Evolutionary conservation across 2,113 vertebrate genomes (phyloP), one percentile per base, ranked within the genome.

Genomic region (Meleagris gallopavo): DNA sequence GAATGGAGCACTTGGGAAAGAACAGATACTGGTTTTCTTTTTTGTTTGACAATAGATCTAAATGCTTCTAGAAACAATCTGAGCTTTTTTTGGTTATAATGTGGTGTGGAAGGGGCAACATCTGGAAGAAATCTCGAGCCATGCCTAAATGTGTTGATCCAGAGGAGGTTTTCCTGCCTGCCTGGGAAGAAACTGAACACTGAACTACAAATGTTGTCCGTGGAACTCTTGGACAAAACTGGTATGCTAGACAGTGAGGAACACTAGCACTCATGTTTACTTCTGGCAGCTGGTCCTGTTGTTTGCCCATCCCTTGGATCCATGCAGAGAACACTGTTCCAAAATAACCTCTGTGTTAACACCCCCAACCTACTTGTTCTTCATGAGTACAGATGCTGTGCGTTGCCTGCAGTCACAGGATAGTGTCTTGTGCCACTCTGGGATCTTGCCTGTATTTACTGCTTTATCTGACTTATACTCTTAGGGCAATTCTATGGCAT

Each of bases 221-320:
- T 41, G 45, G 72, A 66, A 41, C 11, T 38, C 13, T 4, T 8
- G 58, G n/a, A 46, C 29, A 50, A 22, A n/a, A 10, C 13, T 22
- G 81, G 46, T 22, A 13, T 6, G 3, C 17, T 21, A n/a, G 38
- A 54, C 24, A 78, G 19, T 7, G 64, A 72, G 29, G 32, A 76
- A 15, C 36, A 52, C 41, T 50, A n/a, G 70, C 55, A 43, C 41
- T 67, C 40, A 13, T 13, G 14, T 50, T 38, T 52, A 34, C 61
- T 57, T 57, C 40, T 64, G 45, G 9, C 30, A 41, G 3, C 81
- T 57, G 75, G 36, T 75, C 48, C 70, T 75, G 70, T n/a, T 48
- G 11, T 43, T 61, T 50, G 40, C 17, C 55, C 36, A n/a, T 5
- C 36, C 14, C 0, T 1, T 65, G 29, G 1, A 1, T 58, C n/a